A percentile compares a stretch with the other conserved stretches of the same genome.
Conservation (phyloP, 2,888 invertebrate genomes). For the Acleris sparsana region DNA sequence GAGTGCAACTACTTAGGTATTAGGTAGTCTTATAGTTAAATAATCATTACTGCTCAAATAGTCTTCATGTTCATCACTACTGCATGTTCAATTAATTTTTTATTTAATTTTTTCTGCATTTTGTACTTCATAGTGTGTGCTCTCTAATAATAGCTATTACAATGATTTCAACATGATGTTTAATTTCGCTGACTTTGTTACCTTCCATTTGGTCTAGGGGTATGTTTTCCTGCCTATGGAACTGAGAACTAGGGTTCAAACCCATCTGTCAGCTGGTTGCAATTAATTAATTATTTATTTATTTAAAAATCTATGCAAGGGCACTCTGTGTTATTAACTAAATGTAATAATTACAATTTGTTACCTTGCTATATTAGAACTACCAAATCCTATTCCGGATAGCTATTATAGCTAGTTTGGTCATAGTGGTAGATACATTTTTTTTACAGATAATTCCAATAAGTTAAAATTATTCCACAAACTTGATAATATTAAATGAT, state of each 20-base stretch:
- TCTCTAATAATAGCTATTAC: neutral
- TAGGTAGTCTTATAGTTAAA: too few species aligned
- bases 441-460: neutral
- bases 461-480: too few species aligned
- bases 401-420: conserved; percentile 57
- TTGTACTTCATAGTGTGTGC: neutral
- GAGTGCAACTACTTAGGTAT: too few species aligned
- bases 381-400: conserved; percentile 73
- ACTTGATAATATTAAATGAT: too few species aligned
- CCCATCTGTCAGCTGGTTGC: too few species aligned
- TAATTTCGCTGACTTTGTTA: neutral
- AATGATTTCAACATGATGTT: neutral
- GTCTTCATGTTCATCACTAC: too few species aligned
- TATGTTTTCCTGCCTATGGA: neutral
- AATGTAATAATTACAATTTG: conserved; percentile 79
- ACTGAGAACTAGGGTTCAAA: conserved; percentile 19
- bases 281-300: too few species aligned
- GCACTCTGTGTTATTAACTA: conserved; percentile 80
- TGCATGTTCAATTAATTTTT: too few species aligned
- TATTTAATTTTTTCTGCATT: too few species aligned
- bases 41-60: too few species aligned
- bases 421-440: conserved; percentile 72
- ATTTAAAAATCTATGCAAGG: conserved; percentile 58
- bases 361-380: conserved; percentile 75
- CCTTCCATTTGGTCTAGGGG: conserved; percentile 18